Evolutionary conservation across 2,888 invertebrate genomes (phyloP).

Genomic region (Phaedon cochleariae): DNA sequence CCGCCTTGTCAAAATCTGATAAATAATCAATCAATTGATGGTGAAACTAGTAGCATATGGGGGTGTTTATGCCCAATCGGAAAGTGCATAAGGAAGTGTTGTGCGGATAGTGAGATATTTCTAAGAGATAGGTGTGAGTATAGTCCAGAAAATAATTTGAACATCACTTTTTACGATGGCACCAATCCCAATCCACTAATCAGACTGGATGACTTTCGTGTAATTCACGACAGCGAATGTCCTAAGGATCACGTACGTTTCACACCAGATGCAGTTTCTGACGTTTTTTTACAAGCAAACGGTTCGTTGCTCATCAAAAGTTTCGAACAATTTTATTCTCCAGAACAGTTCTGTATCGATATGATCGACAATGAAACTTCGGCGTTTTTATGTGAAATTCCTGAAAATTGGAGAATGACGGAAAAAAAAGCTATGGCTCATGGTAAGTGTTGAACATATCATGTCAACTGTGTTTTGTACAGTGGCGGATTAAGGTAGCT

Average conservation of each 20-base stretch:
- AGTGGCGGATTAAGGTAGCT: too few species aligned
- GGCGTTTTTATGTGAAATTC: conserved; percentile 18
- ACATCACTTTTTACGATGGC: conserved; percentile 18
- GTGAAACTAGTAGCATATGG: neutral
- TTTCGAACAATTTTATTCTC: conserved; percentile 12
- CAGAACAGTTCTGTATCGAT: conserved; percentile 31
- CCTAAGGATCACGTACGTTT: neutral
- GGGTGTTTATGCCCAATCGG: conserved; percentile 39
- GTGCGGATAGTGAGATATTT: conserved; percentile 16
- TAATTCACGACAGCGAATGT: conserved; percentile 19
- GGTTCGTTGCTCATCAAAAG: conserved; percentile 23
- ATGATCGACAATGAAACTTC: conserved; percentile 5
- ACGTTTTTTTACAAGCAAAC: conserved; percentile 28
- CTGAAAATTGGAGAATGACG: neutral
- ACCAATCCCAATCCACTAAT: neutral
- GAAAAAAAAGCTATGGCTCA: neutral
- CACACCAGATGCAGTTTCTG: neutral
- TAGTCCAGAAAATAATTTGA: neutral
- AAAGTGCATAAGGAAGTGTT: conserved; percentile 45
- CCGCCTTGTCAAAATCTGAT: neutral
- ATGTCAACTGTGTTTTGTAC: too few species aligned
- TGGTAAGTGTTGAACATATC: conserved; percentile 13
- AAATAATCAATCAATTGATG: neutral
- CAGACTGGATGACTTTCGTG: conserved; percentile 3
- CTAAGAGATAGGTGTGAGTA: neutral